phyloP scores from a whole-genome alignment of 1,140 invertebrate genomes.

The Drosophila bifasciata region DNA sequence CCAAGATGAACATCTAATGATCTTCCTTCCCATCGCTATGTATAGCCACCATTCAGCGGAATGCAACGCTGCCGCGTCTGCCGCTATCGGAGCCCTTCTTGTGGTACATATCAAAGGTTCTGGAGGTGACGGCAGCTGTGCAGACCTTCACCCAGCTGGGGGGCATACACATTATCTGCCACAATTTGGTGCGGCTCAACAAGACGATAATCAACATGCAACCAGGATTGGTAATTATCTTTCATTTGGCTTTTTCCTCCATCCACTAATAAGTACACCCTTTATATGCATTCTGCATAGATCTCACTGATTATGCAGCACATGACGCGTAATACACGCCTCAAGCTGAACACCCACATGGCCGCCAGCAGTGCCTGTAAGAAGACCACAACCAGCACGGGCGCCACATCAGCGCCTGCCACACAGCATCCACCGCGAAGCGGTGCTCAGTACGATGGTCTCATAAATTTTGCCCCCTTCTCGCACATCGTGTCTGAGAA shows the following conservation, averaged over 20 bases:
- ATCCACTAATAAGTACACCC: neutral
- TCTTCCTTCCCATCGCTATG: too few relatives aligned
- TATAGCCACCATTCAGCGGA: slow-evolving; percentile 80
- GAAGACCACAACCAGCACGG: slow-evolving; percentile 50
- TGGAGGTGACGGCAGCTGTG: slow-evolving; percentile 89
- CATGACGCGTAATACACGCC: slow-evolving; percentile 85
- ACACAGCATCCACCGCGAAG: slow-evolving; percentile 48
- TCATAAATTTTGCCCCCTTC: slow-evolving; percentile 95
- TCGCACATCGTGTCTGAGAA: slow-evolving; percentile 92
- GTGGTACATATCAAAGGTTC: slow-evolving; percentile 89
- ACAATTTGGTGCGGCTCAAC: slow-evolving; percentile 86
- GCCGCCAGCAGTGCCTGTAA: slow-evolving; percentile 55
- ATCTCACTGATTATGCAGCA: slow-evolving; percentile 88
- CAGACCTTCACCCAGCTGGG: slow-evolving; percentile 88
- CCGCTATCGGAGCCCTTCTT: slow-evolving; percentile 90
- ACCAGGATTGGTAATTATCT: slow-evolving; percentile 76
- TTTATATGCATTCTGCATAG: slow-evolving; percentile 19
- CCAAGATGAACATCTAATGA: neutral
- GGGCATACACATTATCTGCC: slow-evolving; percentile 86
- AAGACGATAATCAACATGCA: slow-evolving; percentile 85
- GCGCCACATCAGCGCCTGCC: slow-evolving; percentile 31
- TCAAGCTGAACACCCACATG: slow-evolving; percentile 64
- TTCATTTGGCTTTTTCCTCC: neutral
- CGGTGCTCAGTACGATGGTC: slow-evolving; percentile 86
- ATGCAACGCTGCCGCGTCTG: slow-evolving; percentile 83